Evolutionary conservation across 2,113 vertebrate species (phyloP).

Genomic region (Platysteira castanea): DNA sequence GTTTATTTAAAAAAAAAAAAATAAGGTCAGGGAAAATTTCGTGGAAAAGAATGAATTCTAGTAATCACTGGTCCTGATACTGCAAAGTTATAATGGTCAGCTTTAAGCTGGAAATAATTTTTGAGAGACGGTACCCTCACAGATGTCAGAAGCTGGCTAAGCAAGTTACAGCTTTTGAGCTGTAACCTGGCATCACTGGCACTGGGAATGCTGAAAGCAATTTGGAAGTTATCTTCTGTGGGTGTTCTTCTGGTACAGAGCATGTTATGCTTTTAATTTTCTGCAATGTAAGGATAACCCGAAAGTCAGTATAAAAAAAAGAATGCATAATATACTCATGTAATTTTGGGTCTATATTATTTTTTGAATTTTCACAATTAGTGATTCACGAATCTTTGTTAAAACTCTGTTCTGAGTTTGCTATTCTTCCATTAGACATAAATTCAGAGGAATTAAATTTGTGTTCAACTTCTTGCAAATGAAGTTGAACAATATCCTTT

Average conservation of each 20-base stretch:
- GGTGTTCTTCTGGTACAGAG: slow-evolving; percentile 12
- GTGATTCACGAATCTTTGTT: background rate
- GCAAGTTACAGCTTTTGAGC: slow-evolving; percentile 53
- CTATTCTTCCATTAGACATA: background rate
- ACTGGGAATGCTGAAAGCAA: background rate
- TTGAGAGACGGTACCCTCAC: background rate
- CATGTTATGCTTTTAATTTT: slow-evolving; percentile 13
- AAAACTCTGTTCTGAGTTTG: background rate
- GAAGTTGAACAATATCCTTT: background rate
- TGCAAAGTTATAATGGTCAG: slow-evolving; percentile 5
- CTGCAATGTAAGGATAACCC: background rate
- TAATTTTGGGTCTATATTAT: background rate
- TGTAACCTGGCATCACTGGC: slow-evolving; percentile 24
- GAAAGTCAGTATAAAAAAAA: slow-evolving; percentile 8
- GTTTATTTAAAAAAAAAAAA: background rate
- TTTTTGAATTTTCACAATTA: background rate
- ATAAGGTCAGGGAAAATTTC: background rate
- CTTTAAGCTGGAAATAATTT: slow-evolving; percentile 37
- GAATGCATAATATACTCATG: background rate
- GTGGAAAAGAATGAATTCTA: background rate
- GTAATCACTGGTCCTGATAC: background rate
- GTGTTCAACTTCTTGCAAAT: background rate
- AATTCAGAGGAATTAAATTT: background rate
- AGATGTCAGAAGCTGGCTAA: slow-evolving; percentile 1
- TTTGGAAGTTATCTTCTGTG: background rate